phyloP scores from a whole-genome alignment of 2,888 invertebrate genomes.

The Tricholauxania praeusta region DNA sequence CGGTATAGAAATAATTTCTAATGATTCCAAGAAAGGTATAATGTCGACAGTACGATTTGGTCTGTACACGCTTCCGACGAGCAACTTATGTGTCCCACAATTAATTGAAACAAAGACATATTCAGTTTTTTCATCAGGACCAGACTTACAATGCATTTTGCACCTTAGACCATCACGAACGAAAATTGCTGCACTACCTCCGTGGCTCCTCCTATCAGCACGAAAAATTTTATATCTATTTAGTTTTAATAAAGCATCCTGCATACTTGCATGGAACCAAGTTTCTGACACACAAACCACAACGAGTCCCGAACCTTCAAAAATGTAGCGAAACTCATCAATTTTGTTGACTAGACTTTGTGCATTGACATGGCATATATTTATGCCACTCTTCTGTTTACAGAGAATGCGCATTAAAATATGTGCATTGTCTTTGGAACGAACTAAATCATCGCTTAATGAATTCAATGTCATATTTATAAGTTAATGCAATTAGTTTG shows the following conservation, averaged over 20 bases:
- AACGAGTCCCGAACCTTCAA: conserved; percentile 22
- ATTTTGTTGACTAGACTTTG: conserved; percentile 34
- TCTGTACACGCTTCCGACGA: conserved; percentile 2
- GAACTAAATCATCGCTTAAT: too few species aligned
- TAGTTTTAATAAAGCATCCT: neutral
- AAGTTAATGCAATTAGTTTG: too few species aligned
- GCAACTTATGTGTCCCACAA: neutral
- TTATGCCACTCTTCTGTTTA: conserved; percentile 24
- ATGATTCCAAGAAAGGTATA: neutral
- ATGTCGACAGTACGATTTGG: neutral
- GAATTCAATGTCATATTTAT: too few species aligned
- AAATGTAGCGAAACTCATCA: conserved; percentile 28
- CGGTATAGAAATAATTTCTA: neutral
- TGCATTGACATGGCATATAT: conserved; percentile 36
- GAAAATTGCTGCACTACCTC: conserved; percentile 24
- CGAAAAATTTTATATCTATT: conserved; percentile 27
- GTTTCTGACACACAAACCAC: conserved; percentile 36
- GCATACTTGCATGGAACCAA: conserved; percentile 22
- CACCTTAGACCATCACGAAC: neutral
- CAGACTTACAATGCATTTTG: neutral
- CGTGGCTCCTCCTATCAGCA: conserved; percentile 26
- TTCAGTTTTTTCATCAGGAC: neutral
- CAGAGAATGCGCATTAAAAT: too few species aligned
- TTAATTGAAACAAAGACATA: neutral
- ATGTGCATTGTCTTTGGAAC: neutral